These are phyloP conservation scores for Aphelocoma californica DNA, from an alignment of 2,797 vertebrate genomes.

Conservation along the genomic window DNA sequence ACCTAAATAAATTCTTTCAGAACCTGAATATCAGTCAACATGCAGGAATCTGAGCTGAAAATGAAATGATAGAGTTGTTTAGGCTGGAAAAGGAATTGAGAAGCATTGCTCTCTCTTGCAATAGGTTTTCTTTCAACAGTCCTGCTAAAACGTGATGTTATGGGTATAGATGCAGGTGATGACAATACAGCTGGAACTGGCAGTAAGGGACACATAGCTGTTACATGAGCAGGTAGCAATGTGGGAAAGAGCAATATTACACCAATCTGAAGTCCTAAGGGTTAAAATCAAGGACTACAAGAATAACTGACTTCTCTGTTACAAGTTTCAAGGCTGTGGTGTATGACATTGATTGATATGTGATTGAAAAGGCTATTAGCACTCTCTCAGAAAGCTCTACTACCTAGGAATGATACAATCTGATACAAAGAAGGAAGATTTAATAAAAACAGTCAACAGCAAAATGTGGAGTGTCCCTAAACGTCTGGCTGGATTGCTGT, in stretches of 20 bases:
- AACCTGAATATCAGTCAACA: background rate
- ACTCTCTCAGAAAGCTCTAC: background rate
- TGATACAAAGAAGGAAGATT: background rate
- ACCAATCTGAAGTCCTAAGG: background rate
- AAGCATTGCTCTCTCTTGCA: background rate
- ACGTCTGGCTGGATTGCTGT: background rate
- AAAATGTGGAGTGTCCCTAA: background rate
- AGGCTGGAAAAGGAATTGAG: background rate
- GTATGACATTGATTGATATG: background rate
- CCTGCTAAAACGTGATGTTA: background rate
- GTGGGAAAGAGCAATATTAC: background rate
- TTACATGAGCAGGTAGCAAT: background rate
- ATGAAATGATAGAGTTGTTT: background rate
- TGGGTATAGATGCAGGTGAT: background rate
- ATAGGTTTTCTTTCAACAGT: background rate
- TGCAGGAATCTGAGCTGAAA: background rate
- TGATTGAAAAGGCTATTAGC: background rate
- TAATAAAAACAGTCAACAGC: background rate
- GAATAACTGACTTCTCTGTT: background rate
- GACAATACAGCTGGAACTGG: background rate
- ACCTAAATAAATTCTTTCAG: background rate
- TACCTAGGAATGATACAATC: background rate
- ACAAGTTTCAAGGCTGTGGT: background rate
- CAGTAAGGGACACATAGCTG: background rate
- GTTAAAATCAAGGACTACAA: background rate